Evolutionary conservation across 2,113 vertebrate genomes (phyloP).

Genomic region (Mionectes macconnelli): DNA sequence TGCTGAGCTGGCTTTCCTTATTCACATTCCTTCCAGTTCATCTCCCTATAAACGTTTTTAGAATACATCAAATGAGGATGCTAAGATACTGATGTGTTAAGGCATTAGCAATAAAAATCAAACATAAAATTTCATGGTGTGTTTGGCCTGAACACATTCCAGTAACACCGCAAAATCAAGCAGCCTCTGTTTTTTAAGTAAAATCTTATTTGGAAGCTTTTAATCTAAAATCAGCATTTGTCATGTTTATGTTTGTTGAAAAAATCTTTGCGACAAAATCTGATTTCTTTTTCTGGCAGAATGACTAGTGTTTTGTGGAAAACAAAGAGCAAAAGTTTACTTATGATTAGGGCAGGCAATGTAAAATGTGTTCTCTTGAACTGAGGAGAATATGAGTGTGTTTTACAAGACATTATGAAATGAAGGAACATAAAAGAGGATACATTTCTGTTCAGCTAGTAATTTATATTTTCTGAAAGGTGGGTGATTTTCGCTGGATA

Average conservation of each 20-base stretch:
- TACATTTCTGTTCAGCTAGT: background rate
- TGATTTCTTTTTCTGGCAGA: background rate
- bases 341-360: background rate
- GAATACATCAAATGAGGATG: background rate
- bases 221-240: background rate
- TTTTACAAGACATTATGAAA: background rate
- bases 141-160: background rate
- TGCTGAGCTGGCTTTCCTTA: conserved; percentile 45
- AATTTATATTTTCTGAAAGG: background rate
- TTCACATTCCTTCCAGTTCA: conserved; percentile 49
- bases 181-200: background rate
- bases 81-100: background rate
- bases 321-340: background rate
- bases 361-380: background rate
- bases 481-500: background rate
- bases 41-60: conserved; percentile 47
- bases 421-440: background rate
- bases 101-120: conserved; percentile 4
- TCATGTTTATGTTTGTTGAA: background rate
- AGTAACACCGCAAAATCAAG: background rate
- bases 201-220: background rate
- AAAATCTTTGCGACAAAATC: background rate
- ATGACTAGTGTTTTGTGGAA: background rate
- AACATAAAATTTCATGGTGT: background rate
- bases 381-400: background rate